Evolutionary conservation across 2,113 vertebrate genomes (phyloP).

Genomic region (Entomyzon cyanotis): DNA sequence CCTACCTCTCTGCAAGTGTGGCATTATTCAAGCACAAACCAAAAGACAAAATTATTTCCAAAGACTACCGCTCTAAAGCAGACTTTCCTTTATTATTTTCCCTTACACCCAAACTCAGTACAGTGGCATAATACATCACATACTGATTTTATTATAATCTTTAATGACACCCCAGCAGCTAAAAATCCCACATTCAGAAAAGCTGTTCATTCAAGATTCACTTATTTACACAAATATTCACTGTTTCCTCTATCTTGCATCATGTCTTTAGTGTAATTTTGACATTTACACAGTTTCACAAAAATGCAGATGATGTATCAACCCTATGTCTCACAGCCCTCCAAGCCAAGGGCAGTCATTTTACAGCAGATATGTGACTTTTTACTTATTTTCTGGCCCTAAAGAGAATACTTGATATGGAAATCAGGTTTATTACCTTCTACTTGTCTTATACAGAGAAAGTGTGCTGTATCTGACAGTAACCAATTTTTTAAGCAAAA

Average conservation of each 20-base stretch:
- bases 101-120: neutral
- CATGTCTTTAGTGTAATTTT: neutral
- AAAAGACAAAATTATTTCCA: neutral
- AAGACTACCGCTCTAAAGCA: neutral
- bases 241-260: neutral
- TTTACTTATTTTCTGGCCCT: neutral
- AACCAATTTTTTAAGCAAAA: neutral
- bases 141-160: neutral
- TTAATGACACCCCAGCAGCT: neutral
- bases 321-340: neutral
- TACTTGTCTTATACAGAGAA: neutral
- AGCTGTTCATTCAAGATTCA: neutral
- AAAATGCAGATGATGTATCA: neutral
- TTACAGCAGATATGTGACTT: neutral
- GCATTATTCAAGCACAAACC: neutral
- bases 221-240: neutral
- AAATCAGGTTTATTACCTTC: neutral
- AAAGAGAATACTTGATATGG: neutral
- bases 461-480: neutral
- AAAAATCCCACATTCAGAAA: neutral
- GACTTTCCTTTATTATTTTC: neutral
- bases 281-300: neutral
- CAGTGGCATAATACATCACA: neutral
- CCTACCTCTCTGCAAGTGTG: neutral
- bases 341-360: neutral